phyloP scores from a whole-genome alignment of 1,140 invertebrate species.

The Idris sp. region DNA sequence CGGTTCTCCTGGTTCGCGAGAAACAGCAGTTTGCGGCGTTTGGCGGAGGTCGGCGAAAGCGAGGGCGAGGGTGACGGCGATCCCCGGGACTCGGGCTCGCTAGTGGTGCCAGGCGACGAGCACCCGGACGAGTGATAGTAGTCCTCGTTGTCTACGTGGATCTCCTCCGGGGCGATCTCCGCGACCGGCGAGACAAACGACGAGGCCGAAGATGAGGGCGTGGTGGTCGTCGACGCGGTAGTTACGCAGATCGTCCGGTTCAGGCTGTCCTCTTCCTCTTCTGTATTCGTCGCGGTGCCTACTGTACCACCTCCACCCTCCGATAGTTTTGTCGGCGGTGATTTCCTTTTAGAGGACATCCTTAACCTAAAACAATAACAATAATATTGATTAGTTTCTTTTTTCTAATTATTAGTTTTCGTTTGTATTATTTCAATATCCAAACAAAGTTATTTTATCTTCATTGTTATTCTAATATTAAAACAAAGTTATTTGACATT shows the following conservation, averaged over 20 bases:
- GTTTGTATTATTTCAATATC: no score
- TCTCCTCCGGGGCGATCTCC: constrained; percentile 64
- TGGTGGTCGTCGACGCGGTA: constrained; percentile 47
- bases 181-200: constrained; percentile 45
- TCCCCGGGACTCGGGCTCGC: constrained; percentile 72
- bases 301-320: constrained; percentile 82
- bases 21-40: constrained; percentile 69
- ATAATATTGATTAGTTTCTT: no score
- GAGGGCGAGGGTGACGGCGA: constrained; percentile 74
- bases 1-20: constrained; percentile 64
- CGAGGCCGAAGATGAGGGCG: constrained; percentile 42
- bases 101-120: constrained; percentile 73
- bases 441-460: no score
- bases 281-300: constrained; percentile 80
- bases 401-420: no score
- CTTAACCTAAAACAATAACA: constrained; percentile 84
- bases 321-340: constrained; percentile 92
- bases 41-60: constrained; percentile 68
- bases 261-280: constrained; percentile 80
- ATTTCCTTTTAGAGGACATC: constrained; percentile 96
- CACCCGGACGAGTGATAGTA: constrained; percentile 75
- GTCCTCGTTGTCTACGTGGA: constrained; percentile 67
- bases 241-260: constrained; percentile 74
- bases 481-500: no score
- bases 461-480: no score